A percentile compares a stretch with the other conserved stretches of the same genome.
Evolutionary conservation across 2,888 invertebrate species (phyloP).

Genomic region (Agrochola macilenta): DNA sequence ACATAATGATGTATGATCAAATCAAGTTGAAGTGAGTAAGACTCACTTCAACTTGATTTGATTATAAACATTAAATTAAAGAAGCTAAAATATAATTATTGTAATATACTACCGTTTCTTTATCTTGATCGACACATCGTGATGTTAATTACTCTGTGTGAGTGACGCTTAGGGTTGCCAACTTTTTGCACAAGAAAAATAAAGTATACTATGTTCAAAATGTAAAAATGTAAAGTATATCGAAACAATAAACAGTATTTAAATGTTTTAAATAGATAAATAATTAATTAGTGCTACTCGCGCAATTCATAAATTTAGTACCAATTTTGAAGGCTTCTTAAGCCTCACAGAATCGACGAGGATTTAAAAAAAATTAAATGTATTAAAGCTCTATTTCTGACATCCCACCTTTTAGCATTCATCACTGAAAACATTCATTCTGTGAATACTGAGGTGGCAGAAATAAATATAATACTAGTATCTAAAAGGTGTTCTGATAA

Average conservation of each 20-base stretch:
- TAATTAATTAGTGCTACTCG: background rate
- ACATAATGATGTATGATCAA: background rate
- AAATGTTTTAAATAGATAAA: background rate
- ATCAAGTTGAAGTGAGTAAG: background rate
- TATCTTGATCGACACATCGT: constrained; percentile 63
- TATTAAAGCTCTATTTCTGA: background rate
- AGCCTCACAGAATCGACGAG: background rate
- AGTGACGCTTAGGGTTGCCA: constrained; percentile 26
- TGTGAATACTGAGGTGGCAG: background rate
- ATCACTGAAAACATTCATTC: background rate
- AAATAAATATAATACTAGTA: background rate
- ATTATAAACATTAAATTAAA: background rate
- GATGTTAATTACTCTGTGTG: constrained; percentile 56
- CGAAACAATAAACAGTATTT: background rate
- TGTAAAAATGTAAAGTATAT: background rate
- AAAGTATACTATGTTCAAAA: background rate
- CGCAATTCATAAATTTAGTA: background rate
- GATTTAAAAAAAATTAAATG: too few relatives aligned
- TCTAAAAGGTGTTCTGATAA: background rate
- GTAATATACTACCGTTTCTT: constrained; percentile 17
- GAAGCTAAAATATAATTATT: constrained; percentile 1
- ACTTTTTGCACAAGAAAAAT: background rate
- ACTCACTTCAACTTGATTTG: background rate
- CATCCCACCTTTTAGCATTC: background rate
- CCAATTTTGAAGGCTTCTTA: background rate